Conservation (phyloP, 92 coral and sea anemone species). For the Phenganax subtilis region DNA sequence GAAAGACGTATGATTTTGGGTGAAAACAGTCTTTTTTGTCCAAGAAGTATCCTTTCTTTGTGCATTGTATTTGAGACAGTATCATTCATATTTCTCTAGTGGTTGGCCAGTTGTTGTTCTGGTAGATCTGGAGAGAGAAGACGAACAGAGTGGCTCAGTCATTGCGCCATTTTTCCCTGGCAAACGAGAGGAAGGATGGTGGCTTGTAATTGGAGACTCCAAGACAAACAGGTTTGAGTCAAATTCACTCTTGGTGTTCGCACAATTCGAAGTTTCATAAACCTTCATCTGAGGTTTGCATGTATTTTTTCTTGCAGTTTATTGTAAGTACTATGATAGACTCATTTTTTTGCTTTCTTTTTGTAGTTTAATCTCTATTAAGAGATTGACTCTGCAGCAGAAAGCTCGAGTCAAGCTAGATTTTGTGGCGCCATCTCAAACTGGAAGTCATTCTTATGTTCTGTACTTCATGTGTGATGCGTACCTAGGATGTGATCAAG, state of each 20-base stretch:
- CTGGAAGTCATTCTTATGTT: conserved; percentile 79
- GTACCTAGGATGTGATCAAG: conserved; percentile 98
- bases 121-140: conserved; percentile 91
- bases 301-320: neutral
- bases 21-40: too few species aligned
- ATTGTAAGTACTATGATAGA: neutral
- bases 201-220: conserved; percentile 97
- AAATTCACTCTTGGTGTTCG: neutral
- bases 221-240: conserved; percentile 79
- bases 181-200: conserved; percentile 99
- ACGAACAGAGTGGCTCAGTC: conserved; percentile 93
- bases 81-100: conserved; percentile 28
- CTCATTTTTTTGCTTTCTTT: neutral
- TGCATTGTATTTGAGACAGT: neutral
- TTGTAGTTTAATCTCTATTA: conserved; percentile 82
- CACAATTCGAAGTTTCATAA: neutral
- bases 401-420: conserved; percentile 94
- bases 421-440: conserved; percentile 85
- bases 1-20: too few species aligned
- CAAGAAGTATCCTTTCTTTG: too few species aligned
- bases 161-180: conserved; percentile 98
- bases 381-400: conserved; percentile 95
- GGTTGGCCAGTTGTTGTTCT: conserved; percentile 92
- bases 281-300: neutral
- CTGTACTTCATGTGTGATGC: conserved; percentile 98